Base-by-base conservation (phyloP, 2,888 invertebrate genomes). In the Drosophila melanosoma region DNA sequence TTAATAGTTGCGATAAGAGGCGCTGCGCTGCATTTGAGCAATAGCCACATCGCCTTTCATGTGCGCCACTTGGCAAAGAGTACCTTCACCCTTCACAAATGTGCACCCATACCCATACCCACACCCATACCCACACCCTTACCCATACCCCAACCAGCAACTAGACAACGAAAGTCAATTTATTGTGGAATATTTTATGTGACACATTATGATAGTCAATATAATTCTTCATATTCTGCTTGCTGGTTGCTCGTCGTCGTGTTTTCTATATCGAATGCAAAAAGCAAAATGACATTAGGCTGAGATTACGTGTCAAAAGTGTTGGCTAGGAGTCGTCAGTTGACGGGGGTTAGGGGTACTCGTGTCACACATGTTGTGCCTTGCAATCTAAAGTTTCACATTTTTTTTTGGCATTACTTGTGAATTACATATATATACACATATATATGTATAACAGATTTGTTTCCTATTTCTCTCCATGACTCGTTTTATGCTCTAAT, bases 161-260 rank as follows among this genome's bases (percentile, higher is more conserved):
- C 35, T 57, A 68, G 77, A 42, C 77, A 79, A 76, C 74, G 69
- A 87, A 82, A 89, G 86, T 84, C 87, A 79, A 89, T 87, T 89
- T 87, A 89, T 89, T 87, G 86, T 87, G 76, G 79, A 85, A 89
- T 87, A 87, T 89, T 89, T 87, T 89, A 89, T 87, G 85, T 82
- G 85, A 86, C 89, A 86, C 86, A 76, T 89, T 89, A 82, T 89
- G 87, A 82, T 87, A 89, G 82, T 82, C 89, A 82, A 85, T 87
- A 84, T 76, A 87, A 87, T 89, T 79, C 89, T 59, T 75, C 68
- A 83, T 79, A 73, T 83, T 62, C 26, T 33, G 63, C 36, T 52
- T 57, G 11, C 26, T 42, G 29, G 26, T 57, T 29, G 11, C 26
- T 15, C 7, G 6, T 20, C 42, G 60, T 54, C 65, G 63, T 33